A percentile compares a stretch with the other conserved stretches of the same genome.
These are phyloP conservation scores for Actenoides lindsayi DNA, from an alignment of 2,113 vertebrate species.

Conservation along the genomic window DNA sequence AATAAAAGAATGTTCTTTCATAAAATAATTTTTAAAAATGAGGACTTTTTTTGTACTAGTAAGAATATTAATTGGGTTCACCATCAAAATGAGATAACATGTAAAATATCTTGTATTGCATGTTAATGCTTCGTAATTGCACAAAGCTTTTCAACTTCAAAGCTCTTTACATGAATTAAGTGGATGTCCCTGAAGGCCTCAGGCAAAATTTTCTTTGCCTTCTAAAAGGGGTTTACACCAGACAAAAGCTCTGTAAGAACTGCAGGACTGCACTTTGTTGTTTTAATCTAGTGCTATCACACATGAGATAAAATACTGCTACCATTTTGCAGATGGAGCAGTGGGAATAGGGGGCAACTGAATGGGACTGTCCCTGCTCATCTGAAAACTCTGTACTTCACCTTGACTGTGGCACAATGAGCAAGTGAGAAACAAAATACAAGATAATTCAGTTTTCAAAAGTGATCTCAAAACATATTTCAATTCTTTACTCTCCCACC, in stretches of 20 bases:
- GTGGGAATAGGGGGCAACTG: background rate
- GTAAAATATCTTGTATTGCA: constrained; percentile 47
- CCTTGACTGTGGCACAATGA: background rate
- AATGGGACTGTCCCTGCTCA: background rate
- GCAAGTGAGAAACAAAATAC: background rate
- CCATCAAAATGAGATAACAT: constrained; percentile 9
- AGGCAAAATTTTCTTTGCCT: background rate
- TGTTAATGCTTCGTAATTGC: constrained; percentile 28
- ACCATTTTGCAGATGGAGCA: background rate
- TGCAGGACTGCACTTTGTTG: background rate
- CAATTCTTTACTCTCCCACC: background rate
- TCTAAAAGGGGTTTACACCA: background rate
- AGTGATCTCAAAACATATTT: background rate
- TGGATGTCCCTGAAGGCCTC: background rate
- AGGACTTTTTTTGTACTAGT: background rate
- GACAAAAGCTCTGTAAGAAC: background rate
- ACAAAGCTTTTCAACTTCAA: constrained; percentile 50
- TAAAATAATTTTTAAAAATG: constrained; percentile 3
- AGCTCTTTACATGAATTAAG: constrained; percentile 41
- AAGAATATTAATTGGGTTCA: constrained; percentile 35
- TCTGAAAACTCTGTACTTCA: background rate
- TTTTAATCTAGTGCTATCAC: background rate
- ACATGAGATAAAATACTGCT: background rate
- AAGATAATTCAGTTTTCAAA: background rate
- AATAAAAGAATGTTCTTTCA: background rate